Evolutionary conservation across 2,113 vertebrate species (phyloP), one percentile per base, ranked within the genome.

Genomic region (Pagrus major): DNA sequence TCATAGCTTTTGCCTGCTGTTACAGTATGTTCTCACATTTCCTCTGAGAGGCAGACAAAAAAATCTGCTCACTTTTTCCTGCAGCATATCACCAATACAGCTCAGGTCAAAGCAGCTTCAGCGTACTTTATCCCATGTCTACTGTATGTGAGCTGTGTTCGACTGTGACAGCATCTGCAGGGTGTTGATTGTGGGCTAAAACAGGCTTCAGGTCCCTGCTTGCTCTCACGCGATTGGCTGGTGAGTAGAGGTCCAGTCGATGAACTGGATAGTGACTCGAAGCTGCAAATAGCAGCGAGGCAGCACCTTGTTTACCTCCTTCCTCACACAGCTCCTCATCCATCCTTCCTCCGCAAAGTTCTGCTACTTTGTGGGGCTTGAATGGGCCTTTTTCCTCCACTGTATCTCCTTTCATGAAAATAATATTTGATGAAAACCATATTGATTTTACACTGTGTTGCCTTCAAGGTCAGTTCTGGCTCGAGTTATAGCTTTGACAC

Each of bases 121-220:
- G 37, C 8, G 56, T 71, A 49, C 54, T 80, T 80, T 44, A 54
- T 66, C 75, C 69, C n/a, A 54, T 73, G 74, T 76, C 46, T 77
- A 76, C 76, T 80, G 74, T 77, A 78, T 85, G 81, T 77, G 69
- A 77, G 73, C 74, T 75, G 42, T 78, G 63, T 84, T 86, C 81
- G 60, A 37, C 71, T 80, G 78, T 81, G 84, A 83, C 89, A 87
- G 75, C 86, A 86, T 93, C 93, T 83, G 92, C 31, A 71, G 93
- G 88, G 93, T 87, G 93, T 94, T 95, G 94, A 96, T 96, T 95
- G 90, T 84, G 61, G 72, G 84, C 84, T 88, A 94, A 92, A 94
- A 90, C 88, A 69, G 85, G 91, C 91, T 88, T 60, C 49, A 58
- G 92, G 81, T 84, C 70, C 71, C 10, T 10, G 60, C 44, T 60